Conservation (phyloP, 2,113 vertebrate genomes). For the Bungarus multicinctus region DNA sequence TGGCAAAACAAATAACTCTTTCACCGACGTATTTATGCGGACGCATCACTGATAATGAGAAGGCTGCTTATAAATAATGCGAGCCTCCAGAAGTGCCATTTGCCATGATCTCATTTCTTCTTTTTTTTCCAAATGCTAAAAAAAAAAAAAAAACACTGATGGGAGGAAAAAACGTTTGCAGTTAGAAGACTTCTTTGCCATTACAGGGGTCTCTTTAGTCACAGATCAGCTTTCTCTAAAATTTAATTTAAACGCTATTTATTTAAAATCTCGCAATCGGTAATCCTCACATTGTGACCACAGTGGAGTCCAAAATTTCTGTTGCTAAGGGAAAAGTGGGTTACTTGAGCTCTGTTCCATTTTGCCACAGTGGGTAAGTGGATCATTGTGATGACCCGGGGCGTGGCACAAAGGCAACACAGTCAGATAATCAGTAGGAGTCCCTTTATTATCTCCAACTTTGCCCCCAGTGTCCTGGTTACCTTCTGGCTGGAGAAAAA, state of each 20-base stretch:
- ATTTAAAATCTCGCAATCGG: not conserved
- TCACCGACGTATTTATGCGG: constrained; percentile 15
- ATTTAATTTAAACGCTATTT: constrained; percentile 26
- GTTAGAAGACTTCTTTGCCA: constrained; percentile 17
- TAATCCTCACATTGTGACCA: no score
- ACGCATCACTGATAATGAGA: constrained; percentile 9
- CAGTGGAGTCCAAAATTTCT: no score
- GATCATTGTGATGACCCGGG: no score
- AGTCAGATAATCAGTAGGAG: no score
- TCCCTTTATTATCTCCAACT: no score
- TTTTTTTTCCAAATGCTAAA: constrained; percentile 22
- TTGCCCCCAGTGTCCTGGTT: no score
- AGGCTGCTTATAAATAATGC: constrained; percentile 33
- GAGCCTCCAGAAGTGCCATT: constrained; percentile 28
- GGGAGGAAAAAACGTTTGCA: not conserved
- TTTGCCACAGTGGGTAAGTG: no score
- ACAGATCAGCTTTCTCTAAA: constrained; percentile 26
- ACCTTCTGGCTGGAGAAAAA: no score
- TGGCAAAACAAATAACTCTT: constrained; percentile 34
- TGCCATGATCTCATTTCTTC: constrained; percentile 26
- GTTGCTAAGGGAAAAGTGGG: no score
- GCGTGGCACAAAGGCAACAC: no score
- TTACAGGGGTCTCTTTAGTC: not conserved
- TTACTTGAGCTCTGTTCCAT: no score
- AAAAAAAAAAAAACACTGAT: not conserved